phyloP scores from a whole-genome alignment of 2,888 invertebrate genomes.

The Dasysyrphus tricinctus region DNA sequence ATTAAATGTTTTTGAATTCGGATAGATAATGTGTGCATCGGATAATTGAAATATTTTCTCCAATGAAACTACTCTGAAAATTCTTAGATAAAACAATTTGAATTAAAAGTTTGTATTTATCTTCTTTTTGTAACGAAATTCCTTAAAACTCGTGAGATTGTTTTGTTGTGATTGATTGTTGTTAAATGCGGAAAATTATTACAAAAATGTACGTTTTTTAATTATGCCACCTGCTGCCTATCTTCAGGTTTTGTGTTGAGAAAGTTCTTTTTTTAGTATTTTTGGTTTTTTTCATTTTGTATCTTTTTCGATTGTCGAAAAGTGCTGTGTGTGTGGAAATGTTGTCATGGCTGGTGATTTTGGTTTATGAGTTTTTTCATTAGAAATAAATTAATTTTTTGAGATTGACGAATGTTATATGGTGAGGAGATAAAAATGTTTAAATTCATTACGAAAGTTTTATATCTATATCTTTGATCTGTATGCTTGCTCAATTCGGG shows the following conservation, averaged over 20 bases:
- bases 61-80: too few species aligned
- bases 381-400: background rate
- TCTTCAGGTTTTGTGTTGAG: background rate
- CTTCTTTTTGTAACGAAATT: background rate
- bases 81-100: constrained; percentile 1
- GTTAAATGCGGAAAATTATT: constrained; percentile 27
- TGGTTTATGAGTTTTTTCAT: constrained; percentile 21
- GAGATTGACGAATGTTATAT: background rate
- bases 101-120: background rate
- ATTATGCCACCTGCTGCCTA: too few species aligned
- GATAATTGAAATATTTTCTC: background rate
- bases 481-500: background rate
- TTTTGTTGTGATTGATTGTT: background rate
- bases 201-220: background rate
- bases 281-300: background rate
- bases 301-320: background rate
- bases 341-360: constrained; percentile 28
- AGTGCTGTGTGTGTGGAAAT: constrained; percentile 25
- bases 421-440: background rate
- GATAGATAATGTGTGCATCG: background rate
- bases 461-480: too few species aligned
- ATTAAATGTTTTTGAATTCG: constrained; percentile 1
- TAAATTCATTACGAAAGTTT: constrained; percentile 11
- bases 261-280: background rate
- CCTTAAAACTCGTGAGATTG: constrained; percentile 1